Base-by-base conservation (phyloP, 2,888 invertebrate genomes). In the Ophonus ardosiacus region DNA sequence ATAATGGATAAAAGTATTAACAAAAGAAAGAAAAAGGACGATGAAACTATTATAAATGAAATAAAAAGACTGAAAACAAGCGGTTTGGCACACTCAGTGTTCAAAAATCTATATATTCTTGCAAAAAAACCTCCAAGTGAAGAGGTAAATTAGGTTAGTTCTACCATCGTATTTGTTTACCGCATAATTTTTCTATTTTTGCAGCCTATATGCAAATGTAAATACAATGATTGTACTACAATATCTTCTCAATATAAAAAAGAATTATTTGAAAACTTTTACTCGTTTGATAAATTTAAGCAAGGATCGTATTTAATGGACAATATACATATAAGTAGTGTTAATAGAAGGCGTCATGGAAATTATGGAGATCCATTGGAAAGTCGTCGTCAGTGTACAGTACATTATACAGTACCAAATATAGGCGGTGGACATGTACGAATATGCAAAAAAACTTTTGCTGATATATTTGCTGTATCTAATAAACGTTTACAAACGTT, bases 361-460 rank as follows among this genome's bases (percentile, higher is more conserved):
- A 21, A 24, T n/a, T 86, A 86, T 68, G 61, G 85, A 78, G 74
- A 86, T 59, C 63, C 83, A 79, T 80, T n/a, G 15, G 85, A 71
- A 38, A 88, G 87, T 78, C 85, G 87, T 38, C 18, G 86, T 56
- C 87, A 86, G 84, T 82, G 74, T 40, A 85, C 86, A 43, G 86
- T 87, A 51, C 85, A 61, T 76, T 87, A 86, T 80, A 86, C 86
- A 63, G 68, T 88, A 31, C 86, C 87, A 43, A 86, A 87, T 86
- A 87, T 86, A 56, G 85, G 81, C 65, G 86, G 86, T 59, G 74
- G 82, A 59, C 80, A 85, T 74, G 76, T 87, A 56, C 80, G 86
- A 79, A 86, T 87, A 51, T 88, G 86, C 74, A 84, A 86, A 57
- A 84, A 86, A 86, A 86, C 85, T 24, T 87, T 87, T 85, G 68